phyloP scores from a whole-genome alignment of 2,888 invertebrate genomes.

The Lithophane semibrunnea region DNA sequence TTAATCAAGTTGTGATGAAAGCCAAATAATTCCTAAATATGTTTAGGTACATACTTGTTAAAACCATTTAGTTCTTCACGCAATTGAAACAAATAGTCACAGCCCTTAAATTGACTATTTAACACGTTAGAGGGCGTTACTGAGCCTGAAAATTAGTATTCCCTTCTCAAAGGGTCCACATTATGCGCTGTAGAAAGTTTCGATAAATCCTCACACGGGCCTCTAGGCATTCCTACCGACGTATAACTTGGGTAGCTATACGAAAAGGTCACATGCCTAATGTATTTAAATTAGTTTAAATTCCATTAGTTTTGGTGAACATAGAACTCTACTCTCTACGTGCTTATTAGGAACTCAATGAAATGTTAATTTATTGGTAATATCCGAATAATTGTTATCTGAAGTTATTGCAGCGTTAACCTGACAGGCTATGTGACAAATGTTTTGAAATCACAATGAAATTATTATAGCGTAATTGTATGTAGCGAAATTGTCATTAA shows the following conservation, averaged over 20 bases:
- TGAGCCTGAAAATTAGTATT: conserved; percentile 63
- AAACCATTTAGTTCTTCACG: conserved; percentile 44
- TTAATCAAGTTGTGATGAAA: conserved; percentile 21
- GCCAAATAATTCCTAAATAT: conserved; percentile 22
- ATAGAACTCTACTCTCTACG: conserved; percentile 28
- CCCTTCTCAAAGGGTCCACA: conserved; percentile 62
- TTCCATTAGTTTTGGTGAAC: conserved; percentile 56
- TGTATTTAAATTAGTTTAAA: conserved; percentile 67
- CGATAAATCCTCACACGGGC: conserved; percentile 66
- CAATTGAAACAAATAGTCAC: conserved; percentile 63
- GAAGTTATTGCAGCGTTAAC: conserved; percentile 9
- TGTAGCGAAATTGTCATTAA: conserved; percentile 18
- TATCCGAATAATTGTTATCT: conserved; percentile 16
- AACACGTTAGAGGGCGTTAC: conserved; percentile 63
- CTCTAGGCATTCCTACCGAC: conserved; percentile 53
- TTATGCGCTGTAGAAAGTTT: conserved; percentile 65
- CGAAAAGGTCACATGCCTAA: conserved; percentile 62
- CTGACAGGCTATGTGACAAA: conserved; percentile 1
- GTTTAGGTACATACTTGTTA: conserved; percentile 9
- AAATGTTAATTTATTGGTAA: conserved; percentile 42
- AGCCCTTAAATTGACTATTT: conserved; percentile 54
- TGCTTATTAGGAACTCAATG: conserved; percentile 40
- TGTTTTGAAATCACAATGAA: conserved; percentile 27
- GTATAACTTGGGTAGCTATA: conserved; percentile 42
- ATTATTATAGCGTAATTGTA: conserved; percentile 8